Evolutionary conservation across 2,113 vertebrate genomes (phyloP).

Genomic region (Serilophus lunatus): DNA sequence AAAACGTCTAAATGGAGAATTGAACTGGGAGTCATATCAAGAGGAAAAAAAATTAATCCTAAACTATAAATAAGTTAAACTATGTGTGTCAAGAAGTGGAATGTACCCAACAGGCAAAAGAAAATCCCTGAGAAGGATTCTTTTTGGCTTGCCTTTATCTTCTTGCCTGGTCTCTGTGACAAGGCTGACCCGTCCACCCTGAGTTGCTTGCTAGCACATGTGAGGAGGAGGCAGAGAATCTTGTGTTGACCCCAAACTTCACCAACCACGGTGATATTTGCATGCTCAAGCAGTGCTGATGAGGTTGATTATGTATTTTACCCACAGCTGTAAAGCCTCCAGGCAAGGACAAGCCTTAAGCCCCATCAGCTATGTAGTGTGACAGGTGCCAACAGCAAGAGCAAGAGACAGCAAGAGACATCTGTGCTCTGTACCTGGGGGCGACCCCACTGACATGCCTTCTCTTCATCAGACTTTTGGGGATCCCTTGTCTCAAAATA

Average conservation of each 20-base stretch:
- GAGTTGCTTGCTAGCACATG: neutral
- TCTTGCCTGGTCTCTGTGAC: neutral
- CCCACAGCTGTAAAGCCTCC: neutral
- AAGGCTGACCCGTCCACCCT: neutral
- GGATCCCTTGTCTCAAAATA: neutral
- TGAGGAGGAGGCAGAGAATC: neutral
- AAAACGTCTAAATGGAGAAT: slow-evolving; percentile 22
- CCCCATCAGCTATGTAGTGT: neutral
- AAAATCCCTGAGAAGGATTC: neutral
- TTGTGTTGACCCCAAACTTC: neutral
- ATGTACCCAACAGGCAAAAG: neutral
- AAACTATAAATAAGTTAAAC: slow-evolving; percentile 19
- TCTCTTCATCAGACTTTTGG: neutral
- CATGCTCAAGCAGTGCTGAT: neutral
- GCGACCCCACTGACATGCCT: fast-evolving
- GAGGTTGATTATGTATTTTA: neutral
- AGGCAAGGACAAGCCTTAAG: neutral
- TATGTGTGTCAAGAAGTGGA: neutral
- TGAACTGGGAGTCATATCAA: slow-evolving; percentile 25
- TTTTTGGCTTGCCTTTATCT: neutral
- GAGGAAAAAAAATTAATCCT: neutral
- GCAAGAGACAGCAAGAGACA: no score
- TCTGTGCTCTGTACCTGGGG: fast-evolving
- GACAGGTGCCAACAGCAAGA: neutral
- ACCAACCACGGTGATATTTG: neutral